These are phyloP conservation scores for Scyliorhinus canicula DNA, from an alignment of 2,797 vertebrate species.

Conservation along the genomic window DNA sequence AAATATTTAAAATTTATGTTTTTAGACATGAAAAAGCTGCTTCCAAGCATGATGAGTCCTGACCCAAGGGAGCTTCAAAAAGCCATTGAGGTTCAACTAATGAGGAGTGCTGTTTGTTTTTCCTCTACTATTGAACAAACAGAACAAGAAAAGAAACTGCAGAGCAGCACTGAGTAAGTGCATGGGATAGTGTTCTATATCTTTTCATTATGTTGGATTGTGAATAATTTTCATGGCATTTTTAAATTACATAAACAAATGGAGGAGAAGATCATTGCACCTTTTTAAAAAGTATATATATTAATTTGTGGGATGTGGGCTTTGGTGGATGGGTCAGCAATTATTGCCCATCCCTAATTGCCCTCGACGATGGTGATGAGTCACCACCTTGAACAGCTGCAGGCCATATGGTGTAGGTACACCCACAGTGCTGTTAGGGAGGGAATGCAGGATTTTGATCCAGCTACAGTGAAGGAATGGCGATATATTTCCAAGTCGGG, in stretches of 20 bases:
- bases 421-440: too few relatives aligned
- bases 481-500: too few relatives aligned
- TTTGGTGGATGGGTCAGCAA: too few relatives aligned
- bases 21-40: slow-evolving; percentile 86
- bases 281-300: too few relatives aligned
- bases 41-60: slow-evolving; percentile 85
- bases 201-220: background rate
- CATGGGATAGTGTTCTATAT: too few relatives aligned
- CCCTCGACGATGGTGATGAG: too few relatives aligned
- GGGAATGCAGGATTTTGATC: too few relatives aligned
- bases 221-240: background rate
- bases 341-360: too few relatives aligned
- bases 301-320: too few relatives aligned
- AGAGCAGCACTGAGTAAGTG: slow-evolving; percentile 79
- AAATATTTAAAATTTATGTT: slow-evolving; percentile 11
- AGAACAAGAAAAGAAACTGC: slow-evolving; percentile 76
- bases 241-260: background rate
- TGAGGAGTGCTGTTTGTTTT: slow-evolving; percentile 81
- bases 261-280: background rate
- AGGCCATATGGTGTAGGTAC: too few relatives aligned
- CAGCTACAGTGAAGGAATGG: too few relatives aligned
- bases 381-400: too few relatives aligned
- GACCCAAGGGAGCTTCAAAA: slow-evolving; percentile 94
- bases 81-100: slow-evolving; percentile 89
- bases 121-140: slow-evolving; percentile 65